Evolutionary conservation across 2,113 vertebrate species (phyloP).

Genomic region (Grus americana): DNA sequence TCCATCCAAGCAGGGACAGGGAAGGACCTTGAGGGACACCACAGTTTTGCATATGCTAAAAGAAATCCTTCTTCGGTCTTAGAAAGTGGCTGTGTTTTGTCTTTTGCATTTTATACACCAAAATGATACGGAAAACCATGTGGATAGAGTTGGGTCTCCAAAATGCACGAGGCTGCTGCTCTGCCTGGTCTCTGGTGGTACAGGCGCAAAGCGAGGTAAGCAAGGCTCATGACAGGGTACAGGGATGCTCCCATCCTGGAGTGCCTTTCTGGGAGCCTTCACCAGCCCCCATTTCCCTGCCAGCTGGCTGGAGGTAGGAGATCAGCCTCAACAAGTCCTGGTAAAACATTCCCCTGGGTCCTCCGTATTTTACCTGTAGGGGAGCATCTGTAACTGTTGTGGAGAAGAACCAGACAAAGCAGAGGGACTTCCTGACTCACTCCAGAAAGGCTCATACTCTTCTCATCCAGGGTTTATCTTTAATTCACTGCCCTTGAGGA

Average conservation of each 20-base stretch:
- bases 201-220: fast-evolving
- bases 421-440: background rate
- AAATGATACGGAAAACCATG: background rate
- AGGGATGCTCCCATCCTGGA: background rate
- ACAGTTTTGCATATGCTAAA: background rate
- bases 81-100: background rate
- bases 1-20: background rate
- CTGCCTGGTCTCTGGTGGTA: background rate
- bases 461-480: background rate
- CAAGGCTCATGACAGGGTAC: fast-evolving
- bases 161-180: background rate
- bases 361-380: background rate
- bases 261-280: background rate
- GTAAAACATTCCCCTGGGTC: background rate
- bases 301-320: background rate
- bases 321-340: background rate
- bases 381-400: background rate
- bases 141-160: background rate
- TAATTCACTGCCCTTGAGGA: background rate
- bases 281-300: background rate
- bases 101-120: background rate
- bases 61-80: background rate
- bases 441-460: background rate
- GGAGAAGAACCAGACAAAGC: background rate
- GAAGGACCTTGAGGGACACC: background rate